Base-by-base conservation (phyloP, 2,888 invertebrate species). In the Archips xylosteana region DNA sequence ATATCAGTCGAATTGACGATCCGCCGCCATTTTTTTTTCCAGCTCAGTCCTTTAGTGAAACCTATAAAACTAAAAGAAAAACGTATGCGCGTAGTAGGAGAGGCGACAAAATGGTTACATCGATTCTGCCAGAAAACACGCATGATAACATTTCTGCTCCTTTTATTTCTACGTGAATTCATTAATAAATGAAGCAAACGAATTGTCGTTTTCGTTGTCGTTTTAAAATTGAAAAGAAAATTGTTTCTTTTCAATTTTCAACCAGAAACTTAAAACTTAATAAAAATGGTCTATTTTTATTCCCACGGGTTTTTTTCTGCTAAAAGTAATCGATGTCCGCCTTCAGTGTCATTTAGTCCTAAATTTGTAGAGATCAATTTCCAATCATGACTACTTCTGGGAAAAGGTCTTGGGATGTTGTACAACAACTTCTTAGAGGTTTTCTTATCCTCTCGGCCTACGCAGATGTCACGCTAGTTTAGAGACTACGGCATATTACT, bases 331-430 rank as follows among this genome's bases (percentile, higher is more conserved):
- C 8, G 12, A 8, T 63, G 32, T 45, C 62, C 62, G 15, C 45
- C 45, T 23, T 23, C 42, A 32, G 32, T 23, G 15, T 3, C 39
- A 6, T 6, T 45, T 32, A 3, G 15, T 8, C 2, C 32, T 6
- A 63, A 63, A 63, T 39, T 34, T 59, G 12, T 39, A 10, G 13
- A 63, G 63, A 63, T 47, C 47, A 32, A 45, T 63, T 32, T 63
- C 23, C 45, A 63, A 47, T 32, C 13, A 13, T 13, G 32, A 32
- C 32, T 12, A 60, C 13, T 32, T 47, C 63, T 47, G 63, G 63
- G 32, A 63, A 45, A 60, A n/a, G 23, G 34, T n/a, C 36, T n/a
- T 8, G 2, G n/a, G n/a, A n/a, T n/a, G n/a, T n/a, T 13, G 23
- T 54, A 2, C 54, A 23, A 8, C 23, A 49, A 5, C 39, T 5